Evolutionary conservation across 35 echinoderm and acorn worm species (phyloP), one percentile per base, ranked within the genome.

Genomic region (Lytechinus variegatus): DNA sequence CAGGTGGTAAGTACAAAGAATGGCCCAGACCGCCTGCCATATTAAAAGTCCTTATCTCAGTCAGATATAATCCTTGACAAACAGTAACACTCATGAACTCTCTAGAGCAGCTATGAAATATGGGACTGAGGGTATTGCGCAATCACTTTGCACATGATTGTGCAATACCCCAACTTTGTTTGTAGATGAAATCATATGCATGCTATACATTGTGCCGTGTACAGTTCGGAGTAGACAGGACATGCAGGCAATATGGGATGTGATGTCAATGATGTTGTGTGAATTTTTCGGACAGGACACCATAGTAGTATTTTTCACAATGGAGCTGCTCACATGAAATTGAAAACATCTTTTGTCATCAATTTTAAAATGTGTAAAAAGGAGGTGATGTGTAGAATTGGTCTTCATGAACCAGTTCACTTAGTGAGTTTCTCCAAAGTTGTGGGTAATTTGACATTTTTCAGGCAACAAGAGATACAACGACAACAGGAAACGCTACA

Each of bases 401-500:
- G 21, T 71, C 61, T 21, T 21, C 5, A 71, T 21, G 24, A 21
- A 2, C 12, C 24, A 21, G 14, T 14, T 21, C 5, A 19, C 16
- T 21, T 19, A 24, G 10, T 4, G 61, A 71, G 24, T 21, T 71
- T 24, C 60, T 66, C 5, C 60, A 71, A 14, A 13, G 61, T 24
- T 14, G 5, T 71, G 10, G 14, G 61, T 24, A 71, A 71, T 71
- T 19, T 21, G 3, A 5, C 24, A 6, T 8, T 53, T 11, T 53
- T 89, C 24, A 96, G 95, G 92, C 98, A 97, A 96, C 96, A 96
- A 96, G 95, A 98, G 72, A 92, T 93, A 11, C 97, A 98, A 54
- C 95, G 96, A 27, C 98, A 99, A 87, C 97, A 96, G 79, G 92
- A 96, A 61, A 89, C 87, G 27, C 19, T 89, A 10, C 87, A 89